phyloP scores from a whole-genome alignment of 2,797 vertebrate species.

The Myiotriccus ornatus region DNA sequence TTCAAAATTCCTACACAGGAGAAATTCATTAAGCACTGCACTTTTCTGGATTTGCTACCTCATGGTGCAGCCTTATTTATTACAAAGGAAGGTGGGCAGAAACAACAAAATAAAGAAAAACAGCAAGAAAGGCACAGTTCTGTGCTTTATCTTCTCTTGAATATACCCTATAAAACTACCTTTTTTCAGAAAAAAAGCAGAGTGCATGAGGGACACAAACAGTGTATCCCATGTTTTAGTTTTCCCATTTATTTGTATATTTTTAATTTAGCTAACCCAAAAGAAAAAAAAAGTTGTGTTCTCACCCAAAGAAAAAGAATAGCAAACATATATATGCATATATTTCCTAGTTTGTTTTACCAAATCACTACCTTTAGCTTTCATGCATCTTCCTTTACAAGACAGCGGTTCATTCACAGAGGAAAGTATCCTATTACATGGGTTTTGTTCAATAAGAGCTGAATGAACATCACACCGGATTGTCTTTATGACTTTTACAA shows the following conservation, averaged over 20 bases:
- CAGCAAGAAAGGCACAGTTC: neutral
- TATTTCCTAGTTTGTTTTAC: neutral
- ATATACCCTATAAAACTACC: neutral
- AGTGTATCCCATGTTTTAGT: neutral
- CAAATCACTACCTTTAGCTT: neutral
- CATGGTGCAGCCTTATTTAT: neutral
- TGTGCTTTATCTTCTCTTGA: neutral
- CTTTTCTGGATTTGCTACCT: neutral
- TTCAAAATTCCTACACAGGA: neutral
- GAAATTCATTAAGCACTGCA: neutral
- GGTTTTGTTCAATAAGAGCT: neutral
- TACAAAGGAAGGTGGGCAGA: neutral
- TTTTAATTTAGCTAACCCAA: neutral
- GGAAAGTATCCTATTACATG: neutral
- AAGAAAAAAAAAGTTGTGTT: neutral
- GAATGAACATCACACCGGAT: neutral
- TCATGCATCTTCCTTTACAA: neutral
- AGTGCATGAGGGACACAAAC: neutral
- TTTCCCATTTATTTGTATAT: neutral
- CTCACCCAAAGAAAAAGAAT: neutral
- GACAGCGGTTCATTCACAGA: neutral
- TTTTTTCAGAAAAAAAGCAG: neutral
- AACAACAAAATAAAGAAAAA: neutral
- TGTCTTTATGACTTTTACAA: neutral
- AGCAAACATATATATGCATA: neutral